phyloP scores from a whole-genome alignment of 2,888 invertebrate genomes.

The Nomada lathburiana region DNA sequence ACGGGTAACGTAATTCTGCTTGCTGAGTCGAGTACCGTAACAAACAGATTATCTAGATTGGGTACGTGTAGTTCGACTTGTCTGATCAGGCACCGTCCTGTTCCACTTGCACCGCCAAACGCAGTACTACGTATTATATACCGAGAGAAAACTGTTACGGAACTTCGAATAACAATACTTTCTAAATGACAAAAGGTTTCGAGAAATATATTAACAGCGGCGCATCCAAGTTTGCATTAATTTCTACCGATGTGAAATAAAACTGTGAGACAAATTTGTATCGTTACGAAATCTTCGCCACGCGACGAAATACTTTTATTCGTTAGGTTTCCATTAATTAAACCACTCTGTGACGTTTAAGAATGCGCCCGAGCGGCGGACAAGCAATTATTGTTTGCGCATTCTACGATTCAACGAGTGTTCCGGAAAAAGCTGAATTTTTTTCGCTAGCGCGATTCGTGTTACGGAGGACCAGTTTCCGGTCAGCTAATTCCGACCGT shows the following conservation, averaged over 20 bases:
- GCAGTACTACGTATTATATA: background rate
- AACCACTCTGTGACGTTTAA: background rate
- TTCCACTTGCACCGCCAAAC: background rate
- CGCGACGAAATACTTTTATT: background rate
- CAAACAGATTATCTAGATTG: background rate
- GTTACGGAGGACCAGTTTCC: constrained; percentile 66
- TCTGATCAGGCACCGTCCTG: background rate
- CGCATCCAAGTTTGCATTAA: no score
- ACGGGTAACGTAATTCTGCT: background rate
- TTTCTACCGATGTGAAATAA: no score
- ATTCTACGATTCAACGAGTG: constrained; percentile 48
- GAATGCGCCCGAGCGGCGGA: background rate
- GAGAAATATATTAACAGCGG: no score
- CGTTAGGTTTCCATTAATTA: constrained; percentile 17
- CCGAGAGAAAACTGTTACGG: background rate
- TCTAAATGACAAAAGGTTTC: no score
- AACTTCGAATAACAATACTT: background rate
- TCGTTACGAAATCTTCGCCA: background rate
- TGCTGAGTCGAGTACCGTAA: background rate
- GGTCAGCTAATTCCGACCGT: constrained; percentile 63
- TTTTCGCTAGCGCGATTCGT: constrained; percentile 56
- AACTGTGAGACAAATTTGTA: no score
- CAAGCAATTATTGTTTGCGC: constrained; percentile 23
- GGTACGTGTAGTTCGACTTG: background rate
- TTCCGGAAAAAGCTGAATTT: constrained; percentile 45